Evolutionary conservation across 2,888 invertebrate species (phyloP).

Genomic region (Xestia ashworthii): DNA sequence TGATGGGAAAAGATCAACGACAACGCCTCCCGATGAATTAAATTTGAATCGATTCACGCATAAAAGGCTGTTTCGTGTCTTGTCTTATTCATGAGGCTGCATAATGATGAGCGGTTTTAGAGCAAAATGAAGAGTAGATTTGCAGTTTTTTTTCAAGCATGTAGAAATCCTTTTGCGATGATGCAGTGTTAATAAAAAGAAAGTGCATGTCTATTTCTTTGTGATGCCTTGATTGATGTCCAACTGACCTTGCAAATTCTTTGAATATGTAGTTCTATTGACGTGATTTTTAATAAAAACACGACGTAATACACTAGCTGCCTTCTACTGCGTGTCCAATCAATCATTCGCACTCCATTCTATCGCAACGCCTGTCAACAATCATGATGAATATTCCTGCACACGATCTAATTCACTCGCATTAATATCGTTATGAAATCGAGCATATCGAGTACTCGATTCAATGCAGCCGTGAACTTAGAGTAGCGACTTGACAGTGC

Average conservation of each 20-base stretch:
- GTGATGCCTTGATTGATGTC: conserved; percentile 67
- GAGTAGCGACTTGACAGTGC: conserved; percentile 71
- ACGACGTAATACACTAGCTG: conserved; percentile 67
- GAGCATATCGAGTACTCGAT: conserved; percentile 73
- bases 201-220: conserved; percentile 52
- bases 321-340: conserved; percentile 75
- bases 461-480: conserved; percentile 78
- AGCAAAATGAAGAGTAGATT: conserved; percentile 63
- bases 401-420: conserved; percentile 76
- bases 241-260: conserved; percentile 66
- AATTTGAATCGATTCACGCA: conserved; percentile 68
- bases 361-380: conserved; percentile 78
- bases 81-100: conserved; percentile 71
- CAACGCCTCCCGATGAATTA: conserved; percentile 63
- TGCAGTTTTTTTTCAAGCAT: conserved; percentile 49
- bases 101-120: conserved; percentile 65
- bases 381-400: conserved; percentile 78
- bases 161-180: conserved; percentile 50
- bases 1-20: conserved; percentile 61
- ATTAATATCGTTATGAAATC: conserved; percentile 78
- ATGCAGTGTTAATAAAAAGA: conserved; percentile 53
- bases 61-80: conserved; percentile 70
- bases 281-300: conserved; percentile 60
- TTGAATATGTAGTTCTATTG: conserved; percentile 52
- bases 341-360: conserved; percentile 75